Conservation (phyloP, 2,888 invertebrate genomes). For the Taphrorychus bicolor region DNA sequence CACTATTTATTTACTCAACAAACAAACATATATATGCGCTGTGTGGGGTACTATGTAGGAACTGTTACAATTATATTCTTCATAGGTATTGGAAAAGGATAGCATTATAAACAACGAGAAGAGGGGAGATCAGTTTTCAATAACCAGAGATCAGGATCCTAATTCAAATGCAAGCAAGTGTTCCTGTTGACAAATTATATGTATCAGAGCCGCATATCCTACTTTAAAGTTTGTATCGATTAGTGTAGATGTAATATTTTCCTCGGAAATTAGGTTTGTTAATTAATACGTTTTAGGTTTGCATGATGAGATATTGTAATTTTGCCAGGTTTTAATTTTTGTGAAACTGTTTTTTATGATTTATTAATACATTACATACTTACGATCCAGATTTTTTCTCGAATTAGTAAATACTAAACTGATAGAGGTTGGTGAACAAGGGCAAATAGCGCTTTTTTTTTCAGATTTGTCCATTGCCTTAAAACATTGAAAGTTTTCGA, state of each 20-base stretch:
- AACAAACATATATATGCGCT: too few species aligned
- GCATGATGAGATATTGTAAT: neutral
- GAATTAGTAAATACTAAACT: too few species aligned
- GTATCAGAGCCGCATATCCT: neutral
- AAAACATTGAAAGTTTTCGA: too few species aligned
- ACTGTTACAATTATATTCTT: constrained; percentile 29
- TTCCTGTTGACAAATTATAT: constrained; percentile 50
- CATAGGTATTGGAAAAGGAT: constrained; percentile 80
- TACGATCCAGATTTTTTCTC: neutral
- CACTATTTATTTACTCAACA: too few species aligned
- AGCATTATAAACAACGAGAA: constrained; percentile 74
- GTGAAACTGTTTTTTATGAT: neutral
- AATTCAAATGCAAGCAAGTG: constrained; percentile 47
- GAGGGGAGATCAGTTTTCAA: constrained; percentile 72
- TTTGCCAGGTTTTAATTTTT: neutral
- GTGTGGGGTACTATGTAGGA: too few species aligned
- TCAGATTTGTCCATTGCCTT: too few species aligned
- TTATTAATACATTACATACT: neutral
- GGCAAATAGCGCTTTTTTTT: too few species aligned
- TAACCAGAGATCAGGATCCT: constrained; percentile 57
- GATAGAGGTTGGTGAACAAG: too few species aligned
- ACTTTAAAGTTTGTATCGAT: neutral
- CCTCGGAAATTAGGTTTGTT: neutral
- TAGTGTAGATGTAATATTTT: neutral
- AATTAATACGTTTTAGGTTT: neutral